Conservation (phyloP, 2,797 vertebrate species). For the Otolemur crassicaudatus region DNA sequence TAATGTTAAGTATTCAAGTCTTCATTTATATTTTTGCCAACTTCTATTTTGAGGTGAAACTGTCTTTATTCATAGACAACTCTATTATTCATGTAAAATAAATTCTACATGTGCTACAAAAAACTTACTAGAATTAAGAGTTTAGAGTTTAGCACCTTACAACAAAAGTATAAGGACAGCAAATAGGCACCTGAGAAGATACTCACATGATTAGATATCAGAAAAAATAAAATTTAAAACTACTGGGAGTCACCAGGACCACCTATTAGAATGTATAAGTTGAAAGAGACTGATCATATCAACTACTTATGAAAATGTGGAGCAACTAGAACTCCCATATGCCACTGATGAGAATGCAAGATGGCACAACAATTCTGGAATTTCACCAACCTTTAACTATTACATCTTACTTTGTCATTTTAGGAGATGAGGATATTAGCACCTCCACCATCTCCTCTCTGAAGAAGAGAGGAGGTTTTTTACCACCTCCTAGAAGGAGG, state of each 20-base stretch:
- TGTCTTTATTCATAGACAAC: conserved; percentile 27
- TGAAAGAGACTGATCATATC: background rate
- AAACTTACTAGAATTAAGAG: background rate
- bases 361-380: background rate
- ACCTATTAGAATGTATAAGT: background rate
- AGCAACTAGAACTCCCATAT: background rate
- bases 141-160: background rate
- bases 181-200: background rate
- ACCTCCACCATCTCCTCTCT: background rate
- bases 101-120: background rate
- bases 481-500: background rate
- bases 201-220: background rate
- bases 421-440: background rate
- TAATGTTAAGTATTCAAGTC: background rate
- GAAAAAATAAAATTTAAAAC: background rate
- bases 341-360: background rate
- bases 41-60: background rate
- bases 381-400: background rate
- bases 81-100: background rate
- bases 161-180: background rate
- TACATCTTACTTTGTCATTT: background rate
- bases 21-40: conserved; percentile 6
- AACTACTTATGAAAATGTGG: background rate
- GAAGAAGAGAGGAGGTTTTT: too few relatives aligned
- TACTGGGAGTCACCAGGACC: background rate